Percentiles rank a stretch among this genome's conserved stretches.
These are phyloP conservation scores for Meloidogyne hapla DNA, from an alignment of 1,140 invertebrate species.

Conservation along the genomic window DNA sequence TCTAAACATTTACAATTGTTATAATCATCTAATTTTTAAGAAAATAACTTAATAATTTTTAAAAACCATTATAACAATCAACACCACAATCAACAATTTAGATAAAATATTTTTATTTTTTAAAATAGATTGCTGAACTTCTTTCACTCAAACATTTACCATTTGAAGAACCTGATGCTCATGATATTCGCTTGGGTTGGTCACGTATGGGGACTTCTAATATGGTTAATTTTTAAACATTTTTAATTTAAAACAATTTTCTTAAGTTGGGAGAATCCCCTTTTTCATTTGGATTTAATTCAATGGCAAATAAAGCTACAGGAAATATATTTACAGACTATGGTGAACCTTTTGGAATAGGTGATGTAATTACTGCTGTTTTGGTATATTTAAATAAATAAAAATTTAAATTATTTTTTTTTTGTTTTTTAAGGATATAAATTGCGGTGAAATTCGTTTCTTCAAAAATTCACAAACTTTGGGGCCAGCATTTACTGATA, in stretches of 20 bases:
- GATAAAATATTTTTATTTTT: neutral
- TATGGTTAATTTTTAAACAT: slow-evolving; percentile 28
- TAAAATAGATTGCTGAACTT: slow-evolving; percentile 41
- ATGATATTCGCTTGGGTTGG: slow-evolving; percentile 50
- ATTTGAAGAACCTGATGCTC: slow-evolving; percentile 49
- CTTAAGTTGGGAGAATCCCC: slow-evolving; percentile 43
- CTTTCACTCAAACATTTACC: slow-evolving; percentile 48
- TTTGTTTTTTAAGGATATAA: slow-evolving; percentile 53
- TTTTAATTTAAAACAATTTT: neutral
- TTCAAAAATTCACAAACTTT: slow-evolving; percentile 56
- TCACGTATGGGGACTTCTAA: slow-evolving; percentile 35
- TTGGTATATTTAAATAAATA: slow-evolving; percentile 39
- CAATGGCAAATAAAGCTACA: slow-evolving; percentile 42
- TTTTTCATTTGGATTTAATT: slow-evolving; percentile 45
- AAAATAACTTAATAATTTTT: no score
- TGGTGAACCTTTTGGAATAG: slow-evolving; percentile 39
- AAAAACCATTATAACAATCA: no score
- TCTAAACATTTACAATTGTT: no score
- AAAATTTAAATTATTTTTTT: slow-evolving; percentile 26
- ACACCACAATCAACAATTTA: no score
- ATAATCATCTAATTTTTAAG: no score
- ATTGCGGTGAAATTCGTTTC: slow-evolving; percentile 44
- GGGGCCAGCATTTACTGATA: slow-evolving; percentile 53
- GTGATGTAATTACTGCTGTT: slow-evolving; percentile 51
- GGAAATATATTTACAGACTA: slow-evolving; percentile 42